Evolutionary conservation across 2,888 invertebrate genomes (phyloP).

Genomic region (Acanthococcus lagerstroemiae): DNA sequence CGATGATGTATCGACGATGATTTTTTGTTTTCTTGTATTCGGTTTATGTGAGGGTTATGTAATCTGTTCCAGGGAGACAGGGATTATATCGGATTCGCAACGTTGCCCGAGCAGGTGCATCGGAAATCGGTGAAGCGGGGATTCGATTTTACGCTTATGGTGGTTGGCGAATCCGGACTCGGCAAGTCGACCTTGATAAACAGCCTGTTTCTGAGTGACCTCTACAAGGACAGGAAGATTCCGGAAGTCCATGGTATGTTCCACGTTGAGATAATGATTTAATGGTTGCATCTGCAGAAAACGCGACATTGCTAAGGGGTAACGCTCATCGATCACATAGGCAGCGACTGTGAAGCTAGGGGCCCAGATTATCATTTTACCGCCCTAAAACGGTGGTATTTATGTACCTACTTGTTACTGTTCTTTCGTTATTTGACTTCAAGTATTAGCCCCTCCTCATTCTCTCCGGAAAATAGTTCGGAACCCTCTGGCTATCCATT

Average conservation of each 20-base stretch:
- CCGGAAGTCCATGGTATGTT: slow-evolving; percentile 58
- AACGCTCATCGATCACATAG: too few species aligned
- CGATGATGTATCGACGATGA: neutral
- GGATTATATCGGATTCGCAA: slow-evolving; percentile 89
- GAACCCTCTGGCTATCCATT: too few species aligned
- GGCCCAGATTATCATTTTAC: too few species aligned
- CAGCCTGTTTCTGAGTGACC: slow-evolving; percentile 84
- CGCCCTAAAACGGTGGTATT: too few species aligned
- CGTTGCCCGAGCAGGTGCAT: slow-evolving; percentile 90
- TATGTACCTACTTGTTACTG: too few species aligned
- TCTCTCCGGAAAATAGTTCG: too few species aligned
- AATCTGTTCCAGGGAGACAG: slow-evolving; percentile 28
- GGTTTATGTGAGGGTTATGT: slow-evolving; percentile 22
- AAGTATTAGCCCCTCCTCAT: too few species aligned
- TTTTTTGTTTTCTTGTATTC: neutral
- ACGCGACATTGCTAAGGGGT: too few species aligned
- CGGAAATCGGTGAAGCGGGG: slow-evolving; percentile 92
- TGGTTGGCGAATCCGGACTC: slow-evolving; percentile 85
- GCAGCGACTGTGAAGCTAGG: too few species aligned
- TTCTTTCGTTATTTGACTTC: too few species aligned
- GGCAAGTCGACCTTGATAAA: slow-evolving; percentile 93
- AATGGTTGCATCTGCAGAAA: too few species aligned
- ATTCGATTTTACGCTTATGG: slow-evolving; percentile 94
- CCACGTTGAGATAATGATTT: too few species aligned
- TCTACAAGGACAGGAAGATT: slow-evolving; percentile 74